Conservation (phyloP, 2,113 vertebrate species). For the Progne subis region DNA sequence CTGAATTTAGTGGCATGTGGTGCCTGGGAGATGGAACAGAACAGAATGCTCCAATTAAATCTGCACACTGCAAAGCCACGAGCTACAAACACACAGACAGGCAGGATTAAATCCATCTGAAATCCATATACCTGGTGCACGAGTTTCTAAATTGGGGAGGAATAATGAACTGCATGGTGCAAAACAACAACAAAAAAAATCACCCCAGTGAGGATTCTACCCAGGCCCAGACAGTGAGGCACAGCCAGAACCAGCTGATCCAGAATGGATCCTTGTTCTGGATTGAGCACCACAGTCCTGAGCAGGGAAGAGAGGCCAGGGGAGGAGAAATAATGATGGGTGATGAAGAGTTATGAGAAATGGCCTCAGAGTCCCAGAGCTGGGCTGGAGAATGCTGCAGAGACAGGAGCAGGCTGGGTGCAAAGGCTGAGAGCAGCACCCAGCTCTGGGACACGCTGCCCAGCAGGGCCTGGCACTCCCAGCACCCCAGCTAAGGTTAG, state of each 20-base stretch:
- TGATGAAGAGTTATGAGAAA: neutral
- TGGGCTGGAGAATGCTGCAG: neutral
- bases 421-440: neutral
- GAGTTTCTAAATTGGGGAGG: neutral
- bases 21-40: neutral
- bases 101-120: neutral
- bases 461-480: neutral
- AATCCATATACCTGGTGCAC: neutral
- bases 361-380: neutral
- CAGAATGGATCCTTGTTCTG: neutral
- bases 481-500: neutral
- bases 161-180: neutral
- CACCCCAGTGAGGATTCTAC: neutral
- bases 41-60: neutral
- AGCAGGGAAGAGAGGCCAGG: neutral
- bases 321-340: rapidly evolving
- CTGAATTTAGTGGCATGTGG: neutral
- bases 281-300: rapidly evolving
- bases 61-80: neutral
- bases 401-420: neutral
- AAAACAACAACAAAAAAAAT: neutral
- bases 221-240: too few relatives aligned
- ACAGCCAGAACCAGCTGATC: neutral
- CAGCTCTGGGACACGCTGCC: neutral
- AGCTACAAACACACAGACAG: neutral